Evolutionary conservation across 2,797 vertebrate species (phyloP).

Genomic region (Tenualosa thibaudeaui): DNA sequence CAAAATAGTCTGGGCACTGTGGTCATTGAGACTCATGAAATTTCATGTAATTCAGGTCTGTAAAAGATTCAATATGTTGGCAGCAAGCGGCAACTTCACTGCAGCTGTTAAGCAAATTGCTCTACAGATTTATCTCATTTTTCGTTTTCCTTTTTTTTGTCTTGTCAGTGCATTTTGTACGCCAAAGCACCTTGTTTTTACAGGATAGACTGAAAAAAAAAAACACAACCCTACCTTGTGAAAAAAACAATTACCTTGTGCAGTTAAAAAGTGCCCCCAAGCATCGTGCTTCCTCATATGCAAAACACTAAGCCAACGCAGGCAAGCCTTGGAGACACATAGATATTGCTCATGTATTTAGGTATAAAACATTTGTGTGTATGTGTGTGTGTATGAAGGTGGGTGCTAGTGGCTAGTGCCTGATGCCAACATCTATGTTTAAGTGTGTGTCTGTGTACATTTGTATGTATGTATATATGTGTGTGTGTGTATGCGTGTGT

Average conservation of each 20-base stretch:
- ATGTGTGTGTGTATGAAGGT: too few species aligned
- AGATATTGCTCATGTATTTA: background rate
- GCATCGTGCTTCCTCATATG: background rate
- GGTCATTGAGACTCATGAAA: background rate
- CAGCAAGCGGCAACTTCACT: background rate
- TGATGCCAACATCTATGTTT: too few species aligned
- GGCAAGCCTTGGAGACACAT: background rate
- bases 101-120: background rate
- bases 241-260: background rate
- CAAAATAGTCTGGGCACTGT: conserved; percentile 1
- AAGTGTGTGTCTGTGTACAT: background rate
- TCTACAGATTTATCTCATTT: background rate
- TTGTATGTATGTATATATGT: background rate
- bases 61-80: background rate
- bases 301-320: background rate
- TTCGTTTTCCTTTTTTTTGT: background rate
- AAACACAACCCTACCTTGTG: background rate
- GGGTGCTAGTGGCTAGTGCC: background rate
- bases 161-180: background rate
- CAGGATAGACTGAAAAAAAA: background rate
- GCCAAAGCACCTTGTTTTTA: background rate
- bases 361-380: background rate
- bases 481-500: background rate
- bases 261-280: background rate
- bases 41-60: background rate